A percentile compares a stretch with the other conserved stretches of the same genome.
Evolutionary conservation across 2,888 invertebrate genomes (phyloP).

Genomic region (Athalia rosae): DNA sequence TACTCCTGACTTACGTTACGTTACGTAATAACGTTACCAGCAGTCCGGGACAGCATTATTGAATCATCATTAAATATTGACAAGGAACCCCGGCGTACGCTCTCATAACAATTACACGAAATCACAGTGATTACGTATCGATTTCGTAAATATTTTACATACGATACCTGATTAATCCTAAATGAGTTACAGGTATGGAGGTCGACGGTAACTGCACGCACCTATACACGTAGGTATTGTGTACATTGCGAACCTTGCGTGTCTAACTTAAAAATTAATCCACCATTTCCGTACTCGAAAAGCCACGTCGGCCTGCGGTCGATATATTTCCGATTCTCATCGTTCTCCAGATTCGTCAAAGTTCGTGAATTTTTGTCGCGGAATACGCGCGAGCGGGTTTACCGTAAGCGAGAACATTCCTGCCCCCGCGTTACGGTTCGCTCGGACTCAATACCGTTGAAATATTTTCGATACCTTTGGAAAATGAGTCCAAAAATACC

Average conservation of each 20-base stretch:
- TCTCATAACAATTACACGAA: slow-evolving; percentile 5
- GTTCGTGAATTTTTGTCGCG: too few relatives aligned
- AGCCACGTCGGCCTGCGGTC: not conserved
- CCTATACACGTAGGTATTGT: not conserved
- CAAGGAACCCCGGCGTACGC: not conserved
- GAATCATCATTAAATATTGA: slow-evolving; percentile 18
- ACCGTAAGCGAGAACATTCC: too few relatives aligned
- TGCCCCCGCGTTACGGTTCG: too few relatives aligned
- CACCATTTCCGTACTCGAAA: too few relatives aligned
- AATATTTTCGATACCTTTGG: too few relatives aligned
- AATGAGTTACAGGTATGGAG: not conserved
- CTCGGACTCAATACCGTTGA: too few relatives aligned
- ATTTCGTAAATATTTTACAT: slow-evolving; percentile 28
- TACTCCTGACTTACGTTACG: too few relatives aligned
- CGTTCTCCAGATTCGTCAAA: too few relatives aligned
- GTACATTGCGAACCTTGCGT: slow-evolving; percentile 3
- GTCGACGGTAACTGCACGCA: not conserved
- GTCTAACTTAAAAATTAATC: not conserved
- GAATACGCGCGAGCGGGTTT: too few relatives aligned
- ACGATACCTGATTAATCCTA: slow-evolving; percentile 30
- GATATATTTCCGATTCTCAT: not conserved
- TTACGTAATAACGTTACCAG: too few relatives aligned
- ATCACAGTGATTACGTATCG: slow-evolving; percentile 20
- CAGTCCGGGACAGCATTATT: not conserved
- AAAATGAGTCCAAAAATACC: not conserved